These are phyloP conservation scores for Micronycteris hirsuta DNA, from an alignment of 2,113 vertebrate species.

Conservation along the genomic window DNA sequence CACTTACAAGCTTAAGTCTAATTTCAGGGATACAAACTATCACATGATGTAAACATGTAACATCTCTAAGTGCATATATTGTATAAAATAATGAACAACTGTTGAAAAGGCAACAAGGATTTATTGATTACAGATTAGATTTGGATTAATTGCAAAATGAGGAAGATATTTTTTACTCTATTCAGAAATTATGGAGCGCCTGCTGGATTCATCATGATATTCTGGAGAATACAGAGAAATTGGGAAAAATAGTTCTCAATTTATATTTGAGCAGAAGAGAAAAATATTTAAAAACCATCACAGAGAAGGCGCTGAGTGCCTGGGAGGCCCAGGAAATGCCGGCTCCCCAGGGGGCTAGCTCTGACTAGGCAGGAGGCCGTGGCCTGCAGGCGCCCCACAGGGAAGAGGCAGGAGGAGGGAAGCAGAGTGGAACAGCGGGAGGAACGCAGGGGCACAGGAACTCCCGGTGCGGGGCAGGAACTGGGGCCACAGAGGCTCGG, in stretches of 20 bases:
- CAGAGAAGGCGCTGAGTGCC: background rate
- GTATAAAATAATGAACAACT: background rate
- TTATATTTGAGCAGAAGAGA: background rate
- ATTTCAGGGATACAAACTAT: background rate
- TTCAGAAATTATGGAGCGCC: background rate
- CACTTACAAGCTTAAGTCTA: background rate
- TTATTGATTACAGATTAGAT: background rate
- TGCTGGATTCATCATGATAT: background rate
- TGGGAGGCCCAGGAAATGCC: background rate
- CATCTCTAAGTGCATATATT: background rate
- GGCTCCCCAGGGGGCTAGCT: accelerated
- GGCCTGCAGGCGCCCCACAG: background rate
- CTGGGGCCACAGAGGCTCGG: background rate
- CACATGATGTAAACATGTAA: background rate
- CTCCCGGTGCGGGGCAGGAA: background rate
- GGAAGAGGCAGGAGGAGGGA: background rate
- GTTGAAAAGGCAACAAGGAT: background rate
- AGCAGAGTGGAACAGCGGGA: background rate
- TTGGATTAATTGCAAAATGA: background rate
- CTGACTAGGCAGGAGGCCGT: background rate
- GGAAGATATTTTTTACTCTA: background rate
- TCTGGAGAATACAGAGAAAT: background rate
- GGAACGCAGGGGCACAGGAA: background rate
- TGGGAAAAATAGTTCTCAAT: background rate
- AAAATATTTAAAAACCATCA: background rate